phyloP scores from a whole-genome alignment of 2,888 invertebrate species.

The Zygaena filipendulae region DNA sequence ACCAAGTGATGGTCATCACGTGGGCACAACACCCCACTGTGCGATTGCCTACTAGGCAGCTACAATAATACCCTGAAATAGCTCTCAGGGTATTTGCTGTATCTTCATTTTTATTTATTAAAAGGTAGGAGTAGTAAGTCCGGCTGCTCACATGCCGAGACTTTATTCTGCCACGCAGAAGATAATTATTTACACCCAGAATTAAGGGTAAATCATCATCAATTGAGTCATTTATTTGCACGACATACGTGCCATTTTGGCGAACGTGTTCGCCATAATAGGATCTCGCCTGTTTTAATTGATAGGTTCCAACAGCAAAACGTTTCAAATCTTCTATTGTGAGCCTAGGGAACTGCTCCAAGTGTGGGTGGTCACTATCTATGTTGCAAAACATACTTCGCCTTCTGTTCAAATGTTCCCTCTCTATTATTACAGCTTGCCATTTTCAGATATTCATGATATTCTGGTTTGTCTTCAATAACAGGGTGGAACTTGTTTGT shows the following conservation, averaged over 20 bases:
- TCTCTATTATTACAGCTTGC: background rate
- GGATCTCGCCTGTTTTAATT: slow-evolving; percentile 7
- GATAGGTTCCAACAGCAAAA: slow-evolving; percentile 8
- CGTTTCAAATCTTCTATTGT: slow-evolving; percentile 3
- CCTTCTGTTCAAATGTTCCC: background rate
- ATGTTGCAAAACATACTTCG: background rate
- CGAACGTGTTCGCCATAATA: slow-evolving; percentile 5
- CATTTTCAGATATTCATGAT: background rate
- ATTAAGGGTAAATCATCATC: background rate
- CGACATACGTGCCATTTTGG: background rate
- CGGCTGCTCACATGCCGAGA: slow-evolving; percentile 4
- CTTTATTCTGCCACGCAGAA: slow-evolving; percentile 3
- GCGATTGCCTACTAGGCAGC: slow-evolving; percentile 2
- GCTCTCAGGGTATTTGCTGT: background rate
- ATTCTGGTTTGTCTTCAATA: background rate
- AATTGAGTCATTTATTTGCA: background rate
- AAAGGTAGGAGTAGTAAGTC: slow-evolving; percentile 3
- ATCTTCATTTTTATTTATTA: slow-evolving; percentile 2
- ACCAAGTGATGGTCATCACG: slow-evolving; percentile 5
- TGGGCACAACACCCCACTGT: slow-evolving; percentile 5
- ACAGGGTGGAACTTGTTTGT: slow-evolving; percentile 12
- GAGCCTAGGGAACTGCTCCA: slow-evolving; percentile 2
- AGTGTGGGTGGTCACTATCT: background rate
- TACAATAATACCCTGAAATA: slow-evolving; percentile 4
- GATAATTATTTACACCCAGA: background rate